Conservation (phyloP, 2,797 vertebrate genomes). For the Heliangelus exortis region DNA sequence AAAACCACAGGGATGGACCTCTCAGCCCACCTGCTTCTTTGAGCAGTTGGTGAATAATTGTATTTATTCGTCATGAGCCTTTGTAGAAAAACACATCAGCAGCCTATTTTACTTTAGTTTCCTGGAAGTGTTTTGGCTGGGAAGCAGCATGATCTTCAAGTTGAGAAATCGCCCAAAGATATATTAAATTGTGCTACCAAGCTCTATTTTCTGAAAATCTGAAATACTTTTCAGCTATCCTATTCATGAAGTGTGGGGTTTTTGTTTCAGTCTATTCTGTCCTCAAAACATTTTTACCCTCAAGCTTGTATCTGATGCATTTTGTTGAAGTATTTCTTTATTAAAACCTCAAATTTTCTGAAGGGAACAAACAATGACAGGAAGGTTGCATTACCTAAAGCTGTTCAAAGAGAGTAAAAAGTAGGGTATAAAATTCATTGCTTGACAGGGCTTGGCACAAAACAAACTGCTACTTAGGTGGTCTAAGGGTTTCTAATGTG, state of each 20-base stretch:
- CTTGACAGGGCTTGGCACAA: background rate
- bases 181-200: background rate
- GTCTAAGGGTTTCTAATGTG: background rate
- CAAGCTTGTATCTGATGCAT: constrained; percentile 1
- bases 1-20: background rate
- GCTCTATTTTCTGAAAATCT: background rate
- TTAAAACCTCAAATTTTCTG: constrained; percentile 26
- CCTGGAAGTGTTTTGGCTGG: background rate
- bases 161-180: background rate
- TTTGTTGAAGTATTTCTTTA: constrained; percentile 19
- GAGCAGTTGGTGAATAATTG: background rate
- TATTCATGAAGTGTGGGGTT: background rate
- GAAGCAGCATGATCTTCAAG: background rate
- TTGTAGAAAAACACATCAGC: background rate
- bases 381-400: constrained; percentile 1
- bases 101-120: background rate
- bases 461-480: background rate
- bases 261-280: constrained; percentile 13
- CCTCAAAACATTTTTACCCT: constrained; percentile 19
- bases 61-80: background rate
- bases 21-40: background rate
- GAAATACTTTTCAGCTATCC: background rate
- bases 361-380: constrained; percentile 47
- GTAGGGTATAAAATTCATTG: background rate
- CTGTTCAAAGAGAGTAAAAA: background rate